Base-by-base conservation (phyloP, 1,140 invertebrate species). In the Drosophila oshimai region DNA sequence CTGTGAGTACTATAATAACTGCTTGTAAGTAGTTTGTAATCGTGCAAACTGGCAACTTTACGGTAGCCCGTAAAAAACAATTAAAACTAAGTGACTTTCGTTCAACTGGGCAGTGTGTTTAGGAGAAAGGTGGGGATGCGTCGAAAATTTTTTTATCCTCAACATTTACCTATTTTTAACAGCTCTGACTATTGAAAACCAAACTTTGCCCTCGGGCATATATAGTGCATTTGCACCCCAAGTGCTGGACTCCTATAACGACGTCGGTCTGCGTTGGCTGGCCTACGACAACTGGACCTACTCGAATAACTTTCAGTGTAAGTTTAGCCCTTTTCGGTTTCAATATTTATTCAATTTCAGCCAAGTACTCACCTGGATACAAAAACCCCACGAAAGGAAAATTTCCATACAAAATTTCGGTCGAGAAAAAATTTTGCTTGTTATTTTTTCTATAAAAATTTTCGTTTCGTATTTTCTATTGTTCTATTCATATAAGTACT, bases 181-280 rank as follows among this genome's bases (percentile, higher is more conserved):
- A 77, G 67, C 68, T 29, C 20, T 81, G 0, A 62, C 42, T 17
- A 28, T 65, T 18, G 70, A 84, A 4, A 50, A 95, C 93, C 49
- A 70, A 26, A 45, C 64, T 4, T 13, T 98, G 1, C 98, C 98
- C 10, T 97, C 97, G 7, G 97, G 96, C 18, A 94, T 98, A 74
- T 98, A 97, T 86, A 94, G 95, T 0, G 97, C 97, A 91, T 72
- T 90, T 4, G 45, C 47, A 20, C 15, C 26, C 0, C 53, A 62
- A 10, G 93, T 97, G 5, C 94, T 97, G 51, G 93, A 92, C 39
- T 93, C 94, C 6, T 94, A 93, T 68, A 98, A 98, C 90, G 98
- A 99, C 91, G 90, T 96, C 0, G 90, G 93, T 13, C 95, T 96
- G 65, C 93, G 95, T 76, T 98, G 97, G 97, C 93, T 98, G 9